Conservation (phyloP, 2,797 vertebrate species). For the Cetoscarus ocellatus region DNA sequence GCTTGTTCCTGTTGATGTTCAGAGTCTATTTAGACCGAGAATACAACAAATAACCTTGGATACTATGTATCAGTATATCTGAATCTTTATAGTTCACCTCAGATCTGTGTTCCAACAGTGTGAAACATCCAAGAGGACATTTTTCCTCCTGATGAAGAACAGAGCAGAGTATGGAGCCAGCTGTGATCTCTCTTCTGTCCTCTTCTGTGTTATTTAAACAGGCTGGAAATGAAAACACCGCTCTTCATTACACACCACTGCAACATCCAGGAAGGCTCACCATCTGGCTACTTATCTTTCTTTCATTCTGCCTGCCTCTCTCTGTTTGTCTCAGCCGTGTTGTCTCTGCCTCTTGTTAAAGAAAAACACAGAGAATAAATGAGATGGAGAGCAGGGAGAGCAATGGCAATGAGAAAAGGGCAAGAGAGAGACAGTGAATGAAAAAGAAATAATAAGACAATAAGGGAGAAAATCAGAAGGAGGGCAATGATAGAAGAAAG, state of each 20-base stretch:
- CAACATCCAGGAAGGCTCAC: conserved; percentile 41
- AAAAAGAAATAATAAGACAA: background rate
- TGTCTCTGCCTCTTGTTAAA: conserved; percentile 42
- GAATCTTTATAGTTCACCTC: conserved; percentile 2
- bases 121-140: conserved; percentile 9
- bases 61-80: background rate
- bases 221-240: conserved; percentile 35
- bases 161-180: conserved; percentile 43
- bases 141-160: conserved; percentile 25
- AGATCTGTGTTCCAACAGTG: background rate
- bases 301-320: conserved; percentile 26
- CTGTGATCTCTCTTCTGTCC: conserved; percentile 56
- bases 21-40: background rate
- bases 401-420: background rate
- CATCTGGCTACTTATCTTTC: conserved; percentile 59
- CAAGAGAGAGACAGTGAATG: conserved; percentile 8
- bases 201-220: conserved; percentile 28
- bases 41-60: background rate
- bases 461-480: background rate
- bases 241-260: conserved; percentile 49
- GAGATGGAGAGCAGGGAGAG: conserved; percentile 8
- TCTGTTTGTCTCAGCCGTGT: conserved; percentile 35
- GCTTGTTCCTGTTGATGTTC: background rate
- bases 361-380: conserved; percentile 42
- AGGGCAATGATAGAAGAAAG: conserved; percentile 1